Base-by-base conservation (phyloP, 1,140 invertebrate species). In the Pseudomyrmex gracilis region DNA sequence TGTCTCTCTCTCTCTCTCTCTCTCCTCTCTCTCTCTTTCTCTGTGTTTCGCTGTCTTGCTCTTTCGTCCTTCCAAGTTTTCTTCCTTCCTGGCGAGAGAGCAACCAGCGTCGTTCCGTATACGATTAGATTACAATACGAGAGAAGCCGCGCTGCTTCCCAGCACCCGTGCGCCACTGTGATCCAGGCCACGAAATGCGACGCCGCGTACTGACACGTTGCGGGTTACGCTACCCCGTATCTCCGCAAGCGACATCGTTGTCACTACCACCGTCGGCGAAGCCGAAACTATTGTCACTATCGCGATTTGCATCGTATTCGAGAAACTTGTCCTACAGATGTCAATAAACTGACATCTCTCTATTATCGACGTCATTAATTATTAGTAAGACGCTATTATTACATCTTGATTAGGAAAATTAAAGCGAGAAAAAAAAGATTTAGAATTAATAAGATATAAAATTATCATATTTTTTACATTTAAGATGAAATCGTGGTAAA, bases 101-200 rank as follows among this genome's bases (percentile, higher is more conserved):
- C 22, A 58, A 45, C 22, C 13, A 53, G n/a, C 49, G 57, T 76
- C 83, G 58, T 84, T 87, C 76, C 83, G 64, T 85, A 34, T 34
- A 90, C 86, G 89, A 89, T 91, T 89, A 87, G 86, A 90, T 82
- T 85, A 84, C 78, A 83, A 84, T 68, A 80, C 51, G 64, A 71
- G 64, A 77, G 64, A 49, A 83, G 76, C 51, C 58, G 58, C 51
- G 51, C 43, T 73, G 57, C 58, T 73, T 60, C 47, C 61, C 66
- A 67, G 60, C 68, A 43, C 43, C 58, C 58, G 67, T 45, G 24
- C 51, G 47, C 53, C n/a, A 83, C 55, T 24, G 70, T 43, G 78
- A 20, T 66, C 63, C 55, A 43, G 55, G 78, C 68, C 61, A 67
- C 51, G 53, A 61, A 85, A 85, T 43, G 34, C 80, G 60, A 74